These are phyloP conservation scores for Ceratosolen fusciceps DNA, from an alignment of 1,140 invertebrate species.

Conservation along the genomic window DNA sequence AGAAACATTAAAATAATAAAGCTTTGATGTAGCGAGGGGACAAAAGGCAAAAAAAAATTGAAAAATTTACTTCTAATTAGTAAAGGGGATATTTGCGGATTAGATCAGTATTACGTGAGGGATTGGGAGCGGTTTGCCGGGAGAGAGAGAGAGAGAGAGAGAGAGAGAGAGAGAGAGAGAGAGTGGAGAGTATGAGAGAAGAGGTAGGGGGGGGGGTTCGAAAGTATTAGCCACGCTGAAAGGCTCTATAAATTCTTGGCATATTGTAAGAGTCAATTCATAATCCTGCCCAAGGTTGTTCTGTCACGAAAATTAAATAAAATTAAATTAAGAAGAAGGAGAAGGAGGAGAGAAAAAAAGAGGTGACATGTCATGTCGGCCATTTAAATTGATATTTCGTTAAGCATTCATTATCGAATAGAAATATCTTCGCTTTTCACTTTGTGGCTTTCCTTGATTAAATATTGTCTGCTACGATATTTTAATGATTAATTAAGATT, in stretches of 20 bases:
- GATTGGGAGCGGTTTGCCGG: too few relatives aligned
- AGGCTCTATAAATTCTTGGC: not conserved
- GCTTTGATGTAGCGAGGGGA: too few relatives aligned
- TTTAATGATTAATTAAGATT: not conserved
- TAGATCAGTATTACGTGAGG: not conserved
- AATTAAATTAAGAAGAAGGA: not conserved
- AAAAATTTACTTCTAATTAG: not conserved
- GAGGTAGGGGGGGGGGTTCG: not conserved
- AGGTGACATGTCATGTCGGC: not conserved
- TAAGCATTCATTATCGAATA: not conserved
- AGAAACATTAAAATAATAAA: too few relatives aligned
- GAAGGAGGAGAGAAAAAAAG: not conserved
- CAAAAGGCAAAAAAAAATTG: too few relatives aligned
- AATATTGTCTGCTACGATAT: not conserved
- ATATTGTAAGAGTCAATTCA: slow-evolving; percentile 3
- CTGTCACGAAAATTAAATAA: slow-evolving; percentile 22
- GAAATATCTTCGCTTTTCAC: not conserved
- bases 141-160: too few relatives aligned
- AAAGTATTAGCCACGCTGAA: slow-evolving; percentile 5
- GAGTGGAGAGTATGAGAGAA: too few relatives aligned
- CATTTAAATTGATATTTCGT: not conserved
- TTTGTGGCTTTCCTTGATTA: not conserved
- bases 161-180: too few relatives aligned
- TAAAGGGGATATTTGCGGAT: not conserved
- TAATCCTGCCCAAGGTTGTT: slow-evolving; percentile 17